Conservation (phyloP, 2,113 vertebrate species). For the Ia io region DNA sequence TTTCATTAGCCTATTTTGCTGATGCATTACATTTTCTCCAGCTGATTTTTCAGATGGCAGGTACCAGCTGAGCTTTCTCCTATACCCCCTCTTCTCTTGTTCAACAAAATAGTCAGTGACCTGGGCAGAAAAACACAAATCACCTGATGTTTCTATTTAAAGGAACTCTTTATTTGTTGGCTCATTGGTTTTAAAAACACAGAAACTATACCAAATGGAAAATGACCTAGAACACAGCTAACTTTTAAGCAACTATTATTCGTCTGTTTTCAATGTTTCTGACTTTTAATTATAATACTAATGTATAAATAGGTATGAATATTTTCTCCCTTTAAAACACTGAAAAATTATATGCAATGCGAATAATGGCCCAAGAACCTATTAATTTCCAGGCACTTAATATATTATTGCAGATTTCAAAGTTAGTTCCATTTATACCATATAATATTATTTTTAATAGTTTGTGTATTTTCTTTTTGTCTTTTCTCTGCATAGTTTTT, state of each 20-base stretch:
- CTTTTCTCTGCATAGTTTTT: not conserved
- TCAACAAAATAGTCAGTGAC: not conserved
- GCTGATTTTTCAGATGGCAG: not conserved
- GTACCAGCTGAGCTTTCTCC: not conserved
- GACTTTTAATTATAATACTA: not conserved
- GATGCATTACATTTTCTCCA: not conserved
- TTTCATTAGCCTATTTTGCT: not conserved
- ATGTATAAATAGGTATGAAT: not conserved
- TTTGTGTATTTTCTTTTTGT: not conserved
- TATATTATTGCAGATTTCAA: not conserved
- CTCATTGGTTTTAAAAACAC: not conserved
- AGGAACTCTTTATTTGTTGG: not conserved
- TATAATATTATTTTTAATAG: not conserved
- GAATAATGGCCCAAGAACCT: not conserved
- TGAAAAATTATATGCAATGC: not conserved
- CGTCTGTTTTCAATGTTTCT: not conserved
- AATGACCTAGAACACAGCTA: not conserved
- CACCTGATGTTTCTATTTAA: not conserved
- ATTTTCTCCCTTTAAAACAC: slow-evolving; percentile 26
- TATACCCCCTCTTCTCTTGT: not conserved
- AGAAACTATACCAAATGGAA: not conserved
- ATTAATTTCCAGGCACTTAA: not conserved
- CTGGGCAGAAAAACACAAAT: not conserved
- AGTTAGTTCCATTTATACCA: not conserved
- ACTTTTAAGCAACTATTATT: not conserved